Evolutionary conservation across 2,888 invertebrate species (phyloP), one percentile per base, ranked within the genome.

Genomic region (Phengaris arion): DNA sequence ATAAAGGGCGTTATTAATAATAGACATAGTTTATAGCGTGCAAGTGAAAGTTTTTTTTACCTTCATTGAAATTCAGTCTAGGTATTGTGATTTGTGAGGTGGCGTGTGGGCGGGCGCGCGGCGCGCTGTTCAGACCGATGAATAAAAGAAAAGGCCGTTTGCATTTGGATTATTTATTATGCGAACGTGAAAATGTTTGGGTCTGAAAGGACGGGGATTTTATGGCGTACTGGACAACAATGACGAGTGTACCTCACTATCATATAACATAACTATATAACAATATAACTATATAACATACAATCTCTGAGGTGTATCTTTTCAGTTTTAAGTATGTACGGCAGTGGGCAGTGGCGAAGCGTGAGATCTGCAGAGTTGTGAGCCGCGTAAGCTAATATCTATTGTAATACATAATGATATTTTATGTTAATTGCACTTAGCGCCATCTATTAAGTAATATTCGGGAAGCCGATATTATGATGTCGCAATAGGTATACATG

Each of bases 131-230:
- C 3, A 10, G 15, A 35, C 35, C 64, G 35, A 22, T 54, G 72
- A 72, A 72, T 72, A 22, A 72, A 72, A 52, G 22, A 72, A 72
- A 72, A 70, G 70, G 48, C 70, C 70, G 48, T 70, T 70, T 70
- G 72, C 46, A 48, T 64, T 64, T 64, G 64, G 35, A 64, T 64
- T 64, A 64, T 64, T 69, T 69, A 69, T 69, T 69, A 46, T 68
- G 48, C 45, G 64, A 45, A 64, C 64, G 64, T 45, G 64, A 22
- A 15, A 59, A 59, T 35, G 64, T 12, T 12, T 12, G 52, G 52
- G 52, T 9, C 64, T 45, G 64, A 64, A 64, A 64, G 64, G 64
- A 64, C 70, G 48, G n/a, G 15, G 15, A 70, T 70, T 70, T 48
- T 70, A 69, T 70, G 70, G 48, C 46, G 48, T 70, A 10, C 9